Evolutionary conservation across 2,888 invertebrate genomes (phyloP), one percentile per base, ranked within the genome.

Genomic region (Lithophane leautieri): DNA sequence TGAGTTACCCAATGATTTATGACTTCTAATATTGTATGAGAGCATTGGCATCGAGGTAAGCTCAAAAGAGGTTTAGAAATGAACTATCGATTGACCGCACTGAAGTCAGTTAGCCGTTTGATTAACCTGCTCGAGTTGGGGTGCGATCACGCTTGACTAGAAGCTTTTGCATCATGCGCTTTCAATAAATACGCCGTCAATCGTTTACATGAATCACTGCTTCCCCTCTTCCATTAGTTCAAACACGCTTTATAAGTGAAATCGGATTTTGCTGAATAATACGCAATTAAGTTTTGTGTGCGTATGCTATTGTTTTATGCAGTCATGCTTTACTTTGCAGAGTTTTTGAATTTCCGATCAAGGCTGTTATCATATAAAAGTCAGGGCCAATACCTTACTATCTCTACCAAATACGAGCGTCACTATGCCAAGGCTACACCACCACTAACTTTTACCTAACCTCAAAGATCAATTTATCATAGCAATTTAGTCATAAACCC

Each of bases 161-260:
- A 86, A 90, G 91, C 93, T 92, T 93, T 93, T 92, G 92, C 93
- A 92, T 91, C 90, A 92, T 88, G 91, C 91, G 90, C 91, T 93
- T 92, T 93, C 91, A 93, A 90, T 90, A 91, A 93, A 93, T 92
- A 92, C 89, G 89, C 91, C 89, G 91, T 91, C 90, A 90, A 90
- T 90, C 92, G 92, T 90, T 95, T 92, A 93, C 92, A 94, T 94
- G 94, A 94, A 92, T 95, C 95, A 94, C 91, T 94, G 93, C 92
- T 77, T 89, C 87, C 88, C 92, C 90, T 93, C 92, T 67, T n/a
- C 34, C 19, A 72, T 61, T 74, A 75, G 74, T 84, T 71, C 62
- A 71, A 61, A 81, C 47, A 72, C 44, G 69, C 22, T 68, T 70
- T 66, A 78, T 60, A 79, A 70, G 34, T 70, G 61, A 66, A 71